A percentile compares a stretch with the other conserved stretches of the same genome.
These are phyloP conservation scores for Pollenia labialis DNA, from an alignment of 2,888 invertebrate species.

Conservation along the genomic window DNA sequence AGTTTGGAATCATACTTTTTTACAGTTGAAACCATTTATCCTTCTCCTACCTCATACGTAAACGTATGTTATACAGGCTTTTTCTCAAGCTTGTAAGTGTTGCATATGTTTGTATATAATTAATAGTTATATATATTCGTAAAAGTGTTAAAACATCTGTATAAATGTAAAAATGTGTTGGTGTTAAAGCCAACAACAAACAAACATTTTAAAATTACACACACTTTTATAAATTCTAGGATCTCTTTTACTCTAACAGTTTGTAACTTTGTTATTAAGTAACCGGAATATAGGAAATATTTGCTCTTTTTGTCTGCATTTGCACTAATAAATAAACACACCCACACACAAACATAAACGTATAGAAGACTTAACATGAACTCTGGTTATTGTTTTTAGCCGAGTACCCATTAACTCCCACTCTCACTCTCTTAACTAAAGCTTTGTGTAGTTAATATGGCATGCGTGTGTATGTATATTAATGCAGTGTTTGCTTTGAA, in stretches of 20 bases:
- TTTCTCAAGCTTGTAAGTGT: background rate
- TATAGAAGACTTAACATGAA: background rate
- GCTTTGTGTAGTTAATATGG: background rate
- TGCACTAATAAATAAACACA: slow-evolving; percentile 10
- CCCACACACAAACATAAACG: background rate
- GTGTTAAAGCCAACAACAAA: slow-evolving; percentile 29
- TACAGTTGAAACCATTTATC: slow-evolving; percentile 7
- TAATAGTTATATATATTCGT: background rate
- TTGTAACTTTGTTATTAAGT: slow-evolving; percentile 56
- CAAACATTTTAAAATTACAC: slow-evolving; percentile 28
- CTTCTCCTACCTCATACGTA: background rate
- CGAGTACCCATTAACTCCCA: background rate
- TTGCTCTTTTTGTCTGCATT: slow-evolving; percentile 40
- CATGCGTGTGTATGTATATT: background rate
- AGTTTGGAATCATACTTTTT: slow-evolving; percentile 10
- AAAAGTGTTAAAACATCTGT: slow-evolving; percentile 1
- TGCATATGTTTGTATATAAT: background rate
- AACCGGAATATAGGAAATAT: slow-evolving; percentile 65
- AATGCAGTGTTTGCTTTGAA: slow-evolving; percentile 32
- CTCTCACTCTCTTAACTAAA: background rate
- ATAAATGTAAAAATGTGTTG: background rate
- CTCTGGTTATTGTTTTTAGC: background rate
- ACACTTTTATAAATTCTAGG: slow-evolving; percentile 45
- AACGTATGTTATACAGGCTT: background rate
- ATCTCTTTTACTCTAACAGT: background rate